These are phyloP conservation scores for Stigmatopora nigra DNA, from an alignment of 2,113 vertebrate genomes.

Conservation along the genomic window DNA sequence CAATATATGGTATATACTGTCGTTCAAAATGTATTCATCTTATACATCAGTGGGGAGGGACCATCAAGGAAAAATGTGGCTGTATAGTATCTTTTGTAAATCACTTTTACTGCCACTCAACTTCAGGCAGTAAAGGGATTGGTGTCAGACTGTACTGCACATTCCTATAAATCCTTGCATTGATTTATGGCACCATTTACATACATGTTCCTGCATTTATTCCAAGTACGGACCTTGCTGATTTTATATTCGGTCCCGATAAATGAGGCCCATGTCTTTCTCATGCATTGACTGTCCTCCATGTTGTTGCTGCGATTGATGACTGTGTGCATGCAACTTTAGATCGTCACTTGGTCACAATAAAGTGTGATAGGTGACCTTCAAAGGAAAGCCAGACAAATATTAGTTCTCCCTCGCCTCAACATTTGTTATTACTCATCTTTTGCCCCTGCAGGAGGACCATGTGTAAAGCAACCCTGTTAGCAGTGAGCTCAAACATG, in stretches of 20 bases:
- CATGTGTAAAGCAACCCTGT: conserved; percentile 54
- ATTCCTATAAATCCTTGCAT: conserved; percentile 16
- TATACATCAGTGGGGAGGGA: not conserved
- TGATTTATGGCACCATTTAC: conserved; percentile 23
- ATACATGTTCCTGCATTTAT: conserved; percentile 15
- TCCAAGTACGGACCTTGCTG: conserved; percentile 27
- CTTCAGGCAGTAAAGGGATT: conserved; percentile 13
- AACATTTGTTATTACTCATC: conserved; percentile 19
- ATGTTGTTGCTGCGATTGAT: conserved; percentile 48
- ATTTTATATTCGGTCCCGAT: conserved; percentile 37
- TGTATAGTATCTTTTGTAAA: conserved; percentile 10
- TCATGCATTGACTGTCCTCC: conserved; percentile 34
- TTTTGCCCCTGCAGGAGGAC: conserved; percentile 33
- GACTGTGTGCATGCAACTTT: conserved; percentile 40
- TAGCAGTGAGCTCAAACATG: conserved; percentile 70
- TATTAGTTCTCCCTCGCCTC: conserved; percentile 6
- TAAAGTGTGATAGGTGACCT: conserved; percentile 56
- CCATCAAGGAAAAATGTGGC: not conserved
- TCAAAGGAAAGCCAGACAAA: conserved; percentile 15
- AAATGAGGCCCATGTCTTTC: conserved; percentile 40
- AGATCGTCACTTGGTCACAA: conserved; percentile 57
- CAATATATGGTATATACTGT: conserved; percentile 5
- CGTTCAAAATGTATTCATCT: conserved; percentile 10
- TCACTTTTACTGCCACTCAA: conserved; percentile 7
- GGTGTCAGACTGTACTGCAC: conserved; percentile 3